These are phyloP conservation scores for Oryzias curvinotus DNA, from an alignment of 2,113 vertebrate genomes.

Conservation along the genomic window DNA sequence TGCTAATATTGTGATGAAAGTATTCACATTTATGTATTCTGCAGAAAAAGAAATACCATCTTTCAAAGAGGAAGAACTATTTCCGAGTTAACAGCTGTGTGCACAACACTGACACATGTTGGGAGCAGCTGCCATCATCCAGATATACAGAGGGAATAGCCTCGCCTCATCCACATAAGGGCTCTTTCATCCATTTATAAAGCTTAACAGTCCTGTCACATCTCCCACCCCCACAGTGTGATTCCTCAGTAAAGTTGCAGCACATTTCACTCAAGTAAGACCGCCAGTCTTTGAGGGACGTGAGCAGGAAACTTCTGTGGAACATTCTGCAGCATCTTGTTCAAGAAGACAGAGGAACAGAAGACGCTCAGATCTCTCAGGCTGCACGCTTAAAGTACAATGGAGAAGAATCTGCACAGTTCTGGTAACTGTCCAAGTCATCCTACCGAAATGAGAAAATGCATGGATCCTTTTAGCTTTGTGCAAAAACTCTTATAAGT, in stretches of 20 bases:
- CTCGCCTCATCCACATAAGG: constrained; percentile 52
- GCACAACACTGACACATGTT: constrained; percentile 8
- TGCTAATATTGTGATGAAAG: too few species aligned
- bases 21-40: too few species aligned
- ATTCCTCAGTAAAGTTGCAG: constrained; percentile 36
- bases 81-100: constrained; percentile 41
- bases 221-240: constrained; percentile 48
- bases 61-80: constrained; percentile 64
- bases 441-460: constrained; percentile 15
- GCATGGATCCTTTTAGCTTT: constrained; percentile 24
- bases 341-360: constrained; percentile 4
- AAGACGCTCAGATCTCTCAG: neutral
- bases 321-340: constrained; percentile 4
- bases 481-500: constrained; percentile 13
- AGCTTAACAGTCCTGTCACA: constrained; percentile 70
- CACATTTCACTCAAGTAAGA: constrained; percentile 18
- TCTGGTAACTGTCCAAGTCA: constrained; percentile 1
- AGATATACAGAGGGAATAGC: constrained; percentile 30
- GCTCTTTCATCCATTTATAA: constrained; percentile 64
- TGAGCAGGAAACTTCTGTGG: constrained; percentile 2
- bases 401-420: constrained; percentile 12
- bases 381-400: constrained; percentile 1
- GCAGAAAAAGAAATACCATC: constrained; percentile 22
- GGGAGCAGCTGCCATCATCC: constrained; percentile 20
- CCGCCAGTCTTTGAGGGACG: constrained; percentile 24